phyloP scores from a whole-genome alignment of 2,113 vertebrate genomes.

The Lasiurus borealis region DNA sequence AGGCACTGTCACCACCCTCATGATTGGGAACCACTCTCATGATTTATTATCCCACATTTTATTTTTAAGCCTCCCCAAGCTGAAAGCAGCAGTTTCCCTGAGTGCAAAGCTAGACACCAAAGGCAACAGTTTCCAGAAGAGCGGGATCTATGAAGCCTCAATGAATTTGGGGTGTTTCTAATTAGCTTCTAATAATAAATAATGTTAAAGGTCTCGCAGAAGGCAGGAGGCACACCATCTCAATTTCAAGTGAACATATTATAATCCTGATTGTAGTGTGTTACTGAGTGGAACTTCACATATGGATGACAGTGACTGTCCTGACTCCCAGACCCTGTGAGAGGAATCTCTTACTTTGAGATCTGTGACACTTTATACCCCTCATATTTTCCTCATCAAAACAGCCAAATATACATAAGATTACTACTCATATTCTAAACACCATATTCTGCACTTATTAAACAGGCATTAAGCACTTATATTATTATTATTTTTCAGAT shows the following conservation, averaged over 20 bases:
- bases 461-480: constrained; percentile 14
- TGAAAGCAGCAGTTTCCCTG: constrained; percentile 7
- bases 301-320: background rate
- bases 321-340: background rate
- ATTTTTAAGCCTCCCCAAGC: constrained; percentile 17
- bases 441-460: constrained; percentile 25
- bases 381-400: background rate
- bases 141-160: background rate
- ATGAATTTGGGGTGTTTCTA: background rate
- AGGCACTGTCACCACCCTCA: constrained; percentile 21
- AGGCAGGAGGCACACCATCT: background rate
- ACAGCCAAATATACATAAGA: background rate
- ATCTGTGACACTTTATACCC: background rate
- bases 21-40: background rate
- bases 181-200: background rate
- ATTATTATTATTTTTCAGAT: constrained; percentile 25
- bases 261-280: background rate
- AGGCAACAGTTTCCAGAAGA: background rate
- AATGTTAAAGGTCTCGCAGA: background rate
- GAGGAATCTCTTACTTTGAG: background rate
- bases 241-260: background rate
- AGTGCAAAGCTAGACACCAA: background rate
- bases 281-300: background rate
- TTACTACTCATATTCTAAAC: constrained; percentile 9
- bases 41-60: background rate